A percentile compares a stretch with the other conserved stretches of the same genome.
These are phyloP conservation scores for Biston stratarius DNA, from an alignment of 2,888 invertebrate genomes.

Conservation along the genomic window DNA sequence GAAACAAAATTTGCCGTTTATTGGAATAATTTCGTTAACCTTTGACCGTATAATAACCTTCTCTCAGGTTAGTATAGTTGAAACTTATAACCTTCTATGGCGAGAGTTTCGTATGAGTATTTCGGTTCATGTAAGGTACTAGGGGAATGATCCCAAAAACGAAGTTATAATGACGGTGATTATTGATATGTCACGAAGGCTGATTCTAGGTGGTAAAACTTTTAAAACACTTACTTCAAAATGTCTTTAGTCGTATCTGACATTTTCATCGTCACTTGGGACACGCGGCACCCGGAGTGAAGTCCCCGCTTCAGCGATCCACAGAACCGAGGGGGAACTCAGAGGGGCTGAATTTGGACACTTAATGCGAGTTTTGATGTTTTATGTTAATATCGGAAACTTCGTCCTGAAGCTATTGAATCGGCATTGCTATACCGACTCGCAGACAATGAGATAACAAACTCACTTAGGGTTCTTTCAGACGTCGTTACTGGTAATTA, in stretches of 20 bases:
- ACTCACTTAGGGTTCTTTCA: not conserved
- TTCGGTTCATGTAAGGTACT: too few relatives aligned
- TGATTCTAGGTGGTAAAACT: too few relatives aligned
- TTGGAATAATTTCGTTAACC: too few relatives aligned
- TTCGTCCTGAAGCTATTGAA: slow-evolving; percentile 73
- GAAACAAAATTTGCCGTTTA: too few relatives aligned
- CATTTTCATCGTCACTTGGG: slow-evolving; percentile 46
- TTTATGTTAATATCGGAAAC: slow-evolving; percentile 82
- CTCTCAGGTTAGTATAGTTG: too few relatives aligned
- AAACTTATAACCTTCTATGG: too few relatives aligned
- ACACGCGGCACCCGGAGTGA: slow-evolving; percentile 45
- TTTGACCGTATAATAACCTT: too few relatives aligned
- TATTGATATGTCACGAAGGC: too few relatives aligned
- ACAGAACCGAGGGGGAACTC: slow-evolving; percentile 65
- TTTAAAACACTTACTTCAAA: too few relatives aligned
- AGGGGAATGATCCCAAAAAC: too few relatives aligned
- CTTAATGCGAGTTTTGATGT: slow-evolving; percentile 86
- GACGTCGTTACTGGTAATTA: not conserved
- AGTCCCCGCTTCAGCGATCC: slow-evolving; percentile 64
- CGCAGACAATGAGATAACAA: slow-evolving; percentile 52
- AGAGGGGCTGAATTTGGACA: slow-evolving; percentile 77
- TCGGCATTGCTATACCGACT: slow-evolving; percentile 49
- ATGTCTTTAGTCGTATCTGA: not conserved
- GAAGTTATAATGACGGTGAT: too few relatives aligned
- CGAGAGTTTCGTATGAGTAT: too few relatives aligned